Percentiles rank a stretch among this genome's conserved stretches.
Conservation (phyloP, 2,888 invertebrate genomes). For the Drosophila algonquin region DNA sequence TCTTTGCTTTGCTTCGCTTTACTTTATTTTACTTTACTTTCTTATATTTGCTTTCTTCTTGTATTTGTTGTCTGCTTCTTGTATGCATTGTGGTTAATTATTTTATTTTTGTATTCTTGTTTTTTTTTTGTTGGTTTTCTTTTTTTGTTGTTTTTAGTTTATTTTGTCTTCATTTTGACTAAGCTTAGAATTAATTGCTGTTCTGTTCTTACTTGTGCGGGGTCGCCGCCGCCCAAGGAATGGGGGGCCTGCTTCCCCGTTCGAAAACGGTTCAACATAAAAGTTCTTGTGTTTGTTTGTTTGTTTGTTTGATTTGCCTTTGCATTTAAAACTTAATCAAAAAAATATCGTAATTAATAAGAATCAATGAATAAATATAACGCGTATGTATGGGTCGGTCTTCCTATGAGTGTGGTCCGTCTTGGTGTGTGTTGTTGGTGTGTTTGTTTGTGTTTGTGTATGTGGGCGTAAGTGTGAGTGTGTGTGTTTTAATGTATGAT, state of each 20-base stretch:
- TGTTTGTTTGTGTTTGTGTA: constrained; percentile 19
- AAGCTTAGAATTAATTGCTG: constrained; percentile 81
- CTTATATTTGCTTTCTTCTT: constrained; percentile 14
- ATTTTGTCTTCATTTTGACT: constrained; percentile 77
- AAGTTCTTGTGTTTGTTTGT: constrained; percentile 43
- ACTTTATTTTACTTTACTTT: constrained; percentile 26
- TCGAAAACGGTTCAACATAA: constrained; percentile 72
- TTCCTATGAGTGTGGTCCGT: constrained; percentile 41
- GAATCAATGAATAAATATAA: constrained; percentile 79
- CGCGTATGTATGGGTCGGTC: constrained; percentile 61
- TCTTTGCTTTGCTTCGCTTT: constrained; percentile 27
- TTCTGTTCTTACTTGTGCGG: constrained; percentile 78
- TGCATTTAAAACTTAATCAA: constrained; percentile 72
- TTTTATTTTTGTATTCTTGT: constrained; percentile 19
- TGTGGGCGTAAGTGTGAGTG: constrained; percentile 31
- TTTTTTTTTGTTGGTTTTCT: constrained; percentile 33
- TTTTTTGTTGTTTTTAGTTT: constrained; percentile 44
- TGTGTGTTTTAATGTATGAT: constrained; percentile 34
- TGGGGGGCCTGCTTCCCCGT: constrained; percentile 22
- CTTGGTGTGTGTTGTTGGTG: constrained; percentile 12
- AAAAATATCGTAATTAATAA: constrained; percentile 76
- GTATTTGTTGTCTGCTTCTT: constrained; percentile 29
- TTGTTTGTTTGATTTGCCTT: constrained; percentile 37
- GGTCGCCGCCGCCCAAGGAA: constrained; percentile 33
- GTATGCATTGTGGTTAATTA: constrained; percentile 50